Evolutionary conservation across 2,888 invertebrate genomes (phyloP).

Genomic region (Pemphredon lugubris): DNA sequence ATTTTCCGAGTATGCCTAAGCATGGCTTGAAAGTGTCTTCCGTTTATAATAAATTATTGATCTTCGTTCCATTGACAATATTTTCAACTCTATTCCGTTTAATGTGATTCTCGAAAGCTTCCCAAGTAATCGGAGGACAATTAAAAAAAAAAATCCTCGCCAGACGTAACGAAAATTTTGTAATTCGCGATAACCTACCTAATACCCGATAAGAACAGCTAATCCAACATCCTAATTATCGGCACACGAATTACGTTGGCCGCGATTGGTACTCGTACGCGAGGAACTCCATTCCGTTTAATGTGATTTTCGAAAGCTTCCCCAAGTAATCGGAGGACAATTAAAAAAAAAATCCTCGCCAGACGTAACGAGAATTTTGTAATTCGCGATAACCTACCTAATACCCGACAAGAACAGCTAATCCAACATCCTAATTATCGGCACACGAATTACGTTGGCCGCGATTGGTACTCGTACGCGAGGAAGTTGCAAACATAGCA

Average conservation of each 20-base stretch:
- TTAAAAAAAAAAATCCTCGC: too few species aligned
- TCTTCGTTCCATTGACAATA: too few species aligned
- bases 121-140: too few species aligned
- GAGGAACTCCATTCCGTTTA: too few species aligned
- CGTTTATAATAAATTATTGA: too few species aligned
- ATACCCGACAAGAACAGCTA: not conserved
- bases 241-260: constrained; percentile 5
- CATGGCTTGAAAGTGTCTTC: too few species aligned
- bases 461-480: constrained; percentile 27
- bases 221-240: constrained; percentile 29
- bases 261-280: constrained; percentile 26
- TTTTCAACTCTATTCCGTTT: too few species aligned
- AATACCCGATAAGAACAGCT: not conserved
- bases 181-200: not conserved
- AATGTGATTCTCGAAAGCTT: too few species aligned
- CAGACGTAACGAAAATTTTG: not conserved
- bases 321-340: too few species aligned
- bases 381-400: not conserved
- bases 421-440: constrained; percentile 28
- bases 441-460: constrained; percentile 8
- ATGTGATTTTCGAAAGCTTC: too few species aligned
- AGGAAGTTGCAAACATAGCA: constrained; percentile 33
- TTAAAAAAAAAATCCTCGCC: too few species aligned
- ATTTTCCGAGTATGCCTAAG: too few species aligned
- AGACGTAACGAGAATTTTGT: not conserved